Conservation (phyloP, 2,113 vertebrate genomes). For the Crocuta crocuta region DNA sequence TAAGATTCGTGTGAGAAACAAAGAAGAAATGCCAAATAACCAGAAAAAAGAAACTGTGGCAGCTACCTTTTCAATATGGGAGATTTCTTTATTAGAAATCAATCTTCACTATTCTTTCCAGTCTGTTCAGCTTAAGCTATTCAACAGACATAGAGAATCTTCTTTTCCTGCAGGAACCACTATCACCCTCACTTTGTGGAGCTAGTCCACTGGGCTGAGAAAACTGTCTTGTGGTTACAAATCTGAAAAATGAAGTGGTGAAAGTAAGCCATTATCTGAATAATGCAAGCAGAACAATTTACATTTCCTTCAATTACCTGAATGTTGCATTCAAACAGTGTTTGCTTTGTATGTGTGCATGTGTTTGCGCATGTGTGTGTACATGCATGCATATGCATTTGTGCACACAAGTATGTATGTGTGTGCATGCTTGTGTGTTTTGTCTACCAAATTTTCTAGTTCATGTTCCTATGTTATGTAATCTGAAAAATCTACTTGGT, state of each 20-base stretch:
- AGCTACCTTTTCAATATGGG: not conserved
- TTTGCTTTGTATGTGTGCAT: not conserved
- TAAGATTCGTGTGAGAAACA: not conserved
- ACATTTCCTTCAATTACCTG: not conserved
- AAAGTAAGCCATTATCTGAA: not conserved
- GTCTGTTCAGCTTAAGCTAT: not conserved
- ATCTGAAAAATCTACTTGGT: not conserved
- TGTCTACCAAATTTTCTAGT: not conserved
- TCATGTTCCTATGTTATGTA: not conserved
- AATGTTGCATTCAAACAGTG: not conserved
- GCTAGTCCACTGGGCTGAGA: not conserved
- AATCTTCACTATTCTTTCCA: not conserved
- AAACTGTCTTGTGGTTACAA: not conserved
- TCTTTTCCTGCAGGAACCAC: not conserved
- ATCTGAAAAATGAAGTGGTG: not conserved
- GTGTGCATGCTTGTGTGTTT: not conserved
- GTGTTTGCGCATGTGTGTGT: too few species aligned
- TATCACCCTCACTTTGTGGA: not conserved
- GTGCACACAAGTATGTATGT: fast-evolving
- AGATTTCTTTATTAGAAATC: not conserved
- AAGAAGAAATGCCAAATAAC: not conserved
- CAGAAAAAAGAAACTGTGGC: not conserved
- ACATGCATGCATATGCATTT: not conserved
- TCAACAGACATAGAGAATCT: not conserved
- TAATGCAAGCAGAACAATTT: not conserved